phyloP scores from a whole-genome alignment of 2,797 vertebrate species.

The Propithecus deckenii region DNA sequence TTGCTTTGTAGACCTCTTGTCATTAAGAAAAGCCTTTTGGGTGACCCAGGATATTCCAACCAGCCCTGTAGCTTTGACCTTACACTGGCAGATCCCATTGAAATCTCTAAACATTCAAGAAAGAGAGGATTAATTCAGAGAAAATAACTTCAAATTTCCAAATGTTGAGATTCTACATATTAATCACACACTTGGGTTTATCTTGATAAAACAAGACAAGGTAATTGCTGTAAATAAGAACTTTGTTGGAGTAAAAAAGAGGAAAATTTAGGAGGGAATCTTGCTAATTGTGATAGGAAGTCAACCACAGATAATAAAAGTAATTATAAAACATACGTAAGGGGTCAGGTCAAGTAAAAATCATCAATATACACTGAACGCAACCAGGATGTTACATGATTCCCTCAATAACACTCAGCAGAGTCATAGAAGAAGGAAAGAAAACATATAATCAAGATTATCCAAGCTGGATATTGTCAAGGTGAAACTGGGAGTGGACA shows the following conservation, averaged over 20 bases:
- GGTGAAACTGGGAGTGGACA: background rate
- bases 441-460: background rate
- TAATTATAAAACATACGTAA: background rate
- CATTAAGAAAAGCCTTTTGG: background rate
- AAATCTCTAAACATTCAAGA: background rate
- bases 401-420: background rate
- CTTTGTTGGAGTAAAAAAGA: background rate
- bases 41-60: background rate
- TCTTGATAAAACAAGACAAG: background rate
- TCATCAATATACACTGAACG: background rate
- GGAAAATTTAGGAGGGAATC: background rate
- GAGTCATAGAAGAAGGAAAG: background rate
- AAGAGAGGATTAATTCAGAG: background rate
- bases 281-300: background rate
- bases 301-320: background rate
- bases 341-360: background rate
- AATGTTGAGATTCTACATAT: background rate
- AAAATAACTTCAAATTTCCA: background rate
- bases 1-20: accelerated
- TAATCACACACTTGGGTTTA: background rate
- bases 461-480: background rate
- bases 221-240: background rate
- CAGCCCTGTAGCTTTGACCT: background rate
- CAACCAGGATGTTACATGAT: background rate
- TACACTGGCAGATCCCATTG: background rate